Percentiles rank a stretch among this genome's conserved stretches.
Evolutionary conservation across 2,113 vertebrate genomes (phyloP).

Genomic region (Tapirus terrestris): DNA sequence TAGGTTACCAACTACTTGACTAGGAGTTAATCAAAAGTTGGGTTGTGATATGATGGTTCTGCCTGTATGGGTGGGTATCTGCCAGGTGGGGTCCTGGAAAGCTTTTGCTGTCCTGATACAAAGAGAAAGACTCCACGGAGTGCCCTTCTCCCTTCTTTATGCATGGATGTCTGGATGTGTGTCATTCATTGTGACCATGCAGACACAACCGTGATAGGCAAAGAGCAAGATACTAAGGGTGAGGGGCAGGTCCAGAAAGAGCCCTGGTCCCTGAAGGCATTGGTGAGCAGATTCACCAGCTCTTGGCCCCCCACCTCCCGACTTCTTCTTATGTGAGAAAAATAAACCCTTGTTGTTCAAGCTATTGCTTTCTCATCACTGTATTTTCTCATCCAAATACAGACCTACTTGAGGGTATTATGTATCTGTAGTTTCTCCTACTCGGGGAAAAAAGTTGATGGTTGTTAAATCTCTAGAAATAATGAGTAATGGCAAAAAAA

Average conservation of each 20-base stretch:
- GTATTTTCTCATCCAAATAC: not conserved
- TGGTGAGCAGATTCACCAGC: accelerated
- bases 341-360: too few species aligned
- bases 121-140: too few species aligned
- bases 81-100: not conserved
- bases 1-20: not conserved
- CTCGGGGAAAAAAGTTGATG: too few species aligned
- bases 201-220: not conserved
- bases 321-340: not conserved
- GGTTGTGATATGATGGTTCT: not conserved
- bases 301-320: not conserved
- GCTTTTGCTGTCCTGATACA: not conserved
- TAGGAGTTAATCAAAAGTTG: not conserved
- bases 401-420: not conserved
- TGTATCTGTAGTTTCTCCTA: not conserved
- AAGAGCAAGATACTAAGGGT: not conserved
- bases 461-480: not conserved
- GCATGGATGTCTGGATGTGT: not conserved
- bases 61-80: not conserved
- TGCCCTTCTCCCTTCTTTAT: too few species aligned
- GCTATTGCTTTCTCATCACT: not conserved
- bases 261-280: too few species aligned
- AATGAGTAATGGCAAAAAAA: not conserved
- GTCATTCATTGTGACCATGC: accelerated
- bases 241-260: not conserved